A percentile compares a stretch with the other conserved stretches of the same genome.
Conservation (phyloP, 2,888 invertebrate genomes). For the Lasius platythorax region DNA sequence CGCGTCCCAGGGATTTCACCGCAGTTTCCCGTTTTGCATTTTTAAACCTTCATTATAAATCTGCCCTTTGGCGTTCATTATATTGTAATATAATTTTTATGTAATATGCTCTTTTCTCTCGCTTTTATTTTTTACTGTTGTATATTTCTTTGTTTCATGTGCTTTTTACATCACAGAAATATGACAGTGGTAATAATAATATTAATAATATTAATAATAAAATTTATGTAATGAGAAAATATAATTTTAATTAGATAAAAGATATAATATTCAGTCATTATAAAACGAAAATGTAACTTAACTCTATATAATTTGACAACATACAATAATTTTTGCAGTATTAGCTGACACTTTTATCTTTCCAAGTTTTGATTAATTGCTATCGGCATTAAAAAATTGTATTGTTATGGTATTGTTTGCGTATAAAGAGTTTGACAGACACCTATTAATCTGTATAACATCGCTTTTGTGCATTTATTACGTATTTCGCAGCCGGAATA, state of each 20-base stretch:
- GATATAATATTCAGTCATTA: not conserved
- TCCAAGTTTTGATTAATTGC: not conserved
- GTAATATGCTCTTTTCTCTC: not conserved
- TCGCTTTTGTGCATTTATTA: constrained; percentile 45
- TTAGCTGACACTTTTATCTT: constrained; percentile 1
- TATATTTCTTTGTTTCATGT: not conserved
- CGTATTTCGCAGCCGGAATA: constrained; percentile 33
- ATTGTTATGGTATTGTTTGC: not conserved
- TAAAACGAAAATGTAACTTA: not conserved
- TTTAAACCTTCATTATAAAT: constrained; percentile 21
- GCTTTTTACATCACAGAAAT: not conserved
- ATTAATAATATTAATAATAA: not conserved
- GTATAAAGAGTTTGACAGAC: constrained; percentile 25
- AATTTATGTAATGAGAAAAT: not conserved
- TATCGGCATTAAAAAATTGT: constrained; percentile 12
- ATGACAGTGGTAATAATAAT: not conserved
- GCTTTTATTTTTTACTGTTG: not conserved
- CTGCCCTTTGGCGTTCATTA: constrained; percentile 26
- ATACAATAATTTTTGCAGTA: not conserved
- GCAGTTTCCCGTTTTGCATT: not conserved
- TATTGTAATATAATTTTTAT: not conserved
- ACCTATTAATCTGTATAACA: constrained; percentile 29
- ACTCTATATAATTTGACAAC: not conserved
- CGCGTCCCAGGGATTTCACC: not conserved
- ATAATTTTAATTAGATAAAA: not conserved